Base-by-base conservation (phyloP, 2,888 invertebrate genomes). In the Andrena marginata region DNA sequence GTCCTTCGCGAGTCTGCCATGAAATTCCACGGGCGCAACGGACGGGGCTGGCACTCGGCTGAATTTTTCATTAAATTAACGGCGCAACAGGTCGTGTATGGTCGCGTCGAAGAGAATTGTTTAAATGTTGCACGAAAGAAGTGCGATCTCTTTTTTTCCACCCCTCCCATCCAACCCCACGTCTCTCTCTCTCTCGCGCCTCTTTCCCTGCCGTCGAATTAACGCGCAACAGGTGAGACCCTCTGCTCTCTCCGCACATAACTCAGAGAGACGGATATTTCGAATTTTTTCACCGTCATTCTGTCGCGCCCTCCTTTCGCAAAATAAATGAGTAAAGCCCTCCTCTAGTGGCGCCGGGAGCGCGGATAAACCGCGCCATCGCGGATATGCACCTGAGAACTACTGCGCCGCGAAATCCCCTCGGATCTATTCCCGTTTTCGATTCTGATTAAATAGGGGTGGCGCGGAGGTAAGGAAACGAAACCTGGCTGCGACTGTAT, bases 181-280 rank as follows among this genome's bases (percentile, higher is more conserved):
- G 35, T 23, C 72, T 48, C 26, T 2, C 54, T 51, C 59, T 59
- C 33, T 68, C 29, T 56, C n/a, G 51, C 48, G 56, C 31, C 75
- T 54, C 76, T 78, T 68, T 76, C 78, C 80, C 84, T 86, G 85
- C 86, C 90, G 88, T 91, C 89, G 90, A 91, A 92, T 92, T 92
- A 91, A 91, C 88, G 90, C 83, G 92, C 92, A 92, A 92, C 92
- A 92, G 91, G 92, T 92, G 89, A 83, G 88, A 83, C 76, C 81
- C 83, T 82, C 78, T 84, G 85, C 84, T 85, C 82, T 82, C 75
- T 82, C 75, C 72, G 67, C 77, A 77, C 87, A 86, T 87, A 82
- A 88, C 85, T 86, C 88, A 82, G 73, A 48, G 63, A 85, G 79
- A 84, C 85, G 80, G 84, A 84, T 87, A 83, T 87, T 86, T 86